Evolutionary conservation across 92 coral and sea anemone genomes (phyloP), one percentile per base, ranked within the genome.

Genomic region (Bergia sp.): DNA sequence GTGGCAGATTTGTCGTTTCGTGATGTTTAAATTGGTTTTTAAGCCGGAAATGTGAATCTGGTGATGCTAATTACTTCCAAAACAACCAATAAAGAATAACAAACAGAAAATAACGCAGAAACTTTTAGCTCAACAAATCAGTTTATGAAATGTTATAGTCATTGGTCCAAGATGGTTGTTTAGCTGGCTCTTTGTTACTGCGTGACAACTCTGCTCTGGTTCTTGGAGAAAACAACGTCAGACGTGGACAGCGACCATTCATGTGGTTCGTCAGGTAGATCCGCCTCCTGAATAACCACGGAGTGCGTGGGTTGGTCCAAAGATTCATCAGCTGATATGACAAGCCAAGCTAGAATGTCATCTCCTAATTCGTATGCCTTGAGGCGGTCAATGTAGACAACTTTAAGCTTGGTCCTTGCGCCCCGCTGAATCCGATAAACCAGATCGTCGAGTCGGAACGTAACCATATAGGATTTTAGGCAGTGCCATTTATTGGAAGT

Each of bases 381-480:
- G 9, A 82, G 73, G 21, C 86, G 64, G 41, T 82, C 86, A 50
- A 82, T 18, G 74, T 61, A 16, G 16, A 61, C 1, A 8, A 61
- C 69, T 12, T 61, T 61, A 12, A 16, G 69, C 67, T 61, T 61
- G 0, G 13, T 12, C 69, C 69, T 61, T 61, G 69, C 69, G 18
- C 18, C 69, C n/a, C 11, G 69, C 13, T 13, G 69, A 0, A 61
- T 61, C 67, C 67, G 67, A 61, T 61, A 61, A 15, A 16, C 69
- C 88, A 85, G 65, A 76, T 83, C 66, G 13, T 83, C 72, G 6
- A 89, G 85, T 76, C 85, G 39, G 29, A 78, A 85, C 38, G 86
- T 73, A 41, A 81, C 37, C 57, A 82, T 47, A 49, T 74, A 41
- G 29, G 29, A 29, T 29, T 29, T 29, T 29, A 29, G 29, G 29